Base-by-base conservation (phyloP, 1,140 invertebrate genomes). In the Pectinophora gossypiella region DNA sequence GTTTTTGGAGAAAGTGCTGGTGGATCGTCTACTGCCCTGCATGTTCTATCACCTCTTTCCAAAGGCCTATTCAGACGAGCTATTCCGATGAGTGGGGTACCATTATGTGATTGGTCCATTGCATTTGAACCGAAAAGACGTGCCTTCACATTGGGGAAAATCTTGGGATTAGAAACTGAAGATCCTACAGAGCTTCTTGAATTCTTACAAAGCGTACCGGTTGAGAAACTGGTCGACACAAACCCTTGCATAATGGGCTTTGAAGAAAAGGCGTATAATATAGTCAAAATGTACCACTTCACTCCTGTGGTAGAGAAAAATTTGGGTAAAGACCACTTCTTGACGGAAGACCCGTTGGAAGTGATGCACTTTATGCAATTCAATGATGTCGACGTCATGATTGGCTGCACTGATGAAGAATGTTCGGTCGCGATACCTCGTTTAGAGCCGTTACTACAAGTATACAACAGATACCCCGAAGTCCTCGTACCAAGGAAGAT, bases 1-100 rank as follows among this genome's bases (percentile, higher is more conserved):
- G 72, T 93, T 9, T 90, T 91, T 63, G 92, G 92, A 3, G 90
- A 90, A 64, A 91, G 90, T 63, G 90, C 91, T 16, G 92, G 92
- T 1, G 87, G 89, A 0, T 85, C 89, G 19, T 89, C 89, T 47
- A 88, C 92, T 0, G 76, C 83, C 5, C 68, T 91, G 23, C 91
- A 93, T 60, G 70, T 93, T 54, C 46, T 93, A 0, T 91, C 90
- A 0, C 89, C 89, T 1, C 82, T 90, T 59, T 72, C 76, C 0
- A 60, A 59, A 19, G 72, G 68, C 5, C 51, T 82, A 0, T 82
- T 82, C 27, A 72, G 63, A 20, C 51, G 62, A 38, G 72, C 62
- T 19, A 72, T 76, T 12, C 12, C 57, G 16, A 62, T 65, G 56
- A 76, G 72, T 52, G 72, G 70, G 22, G 40, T 38, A 5, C 20